A percentile compares a stretch with the other conserved stretches of the same genome.
These are phyloP conservation scores for Drosophila limbata DNA, from an alignment of 2,888 invertebrate genomes.

Conservation along the genomic window DNA sequence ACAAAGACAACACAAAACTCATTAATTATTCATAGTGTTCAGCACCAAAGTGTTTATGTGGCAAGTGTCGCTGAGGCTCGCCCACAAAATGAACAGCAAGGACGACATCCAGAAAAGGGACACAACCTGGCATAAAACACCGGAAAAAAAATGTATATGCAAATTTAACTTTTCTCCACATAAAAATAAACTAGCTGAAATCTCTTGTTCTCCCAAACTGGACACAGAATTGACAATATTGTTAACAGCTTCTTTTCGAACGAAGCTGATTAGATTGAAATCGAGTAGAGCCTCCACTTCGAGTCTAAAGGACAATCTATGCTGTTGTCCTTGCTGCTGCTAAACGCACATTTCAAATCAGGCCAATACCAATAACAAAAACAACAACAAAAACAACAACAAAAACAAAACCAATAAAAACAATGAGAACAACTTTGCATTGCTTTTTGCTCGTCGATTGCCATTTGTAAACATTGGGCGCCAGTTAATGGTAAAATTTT, in stretches of 20 bases:
- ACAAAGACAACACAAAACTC: conserved; percentile 57
- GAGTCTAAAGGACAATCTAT: conserved; percentile 20
- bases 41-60: conserved; percentile 75
- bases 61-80: conserved; percentile 49
- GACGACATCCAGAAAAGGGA: conserved; percentile 19
- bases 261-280: conserved; percentile 73
- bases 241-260: conserved; percentile 71
- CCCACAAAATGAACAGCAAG: conserved; percentile 65
- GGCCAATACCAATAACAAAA: conserved; percentile 27
- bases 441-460: conserved; percentile 37
- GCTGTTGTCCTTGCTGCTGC: conserved; percentile 37
- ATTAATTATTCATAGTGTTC: conserved; percentile 78
- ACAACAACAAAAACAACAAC: conserved; percentile 19
- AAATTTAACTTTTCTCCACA: conserved; percentile 68
- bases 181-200: conserved; percentile 65
- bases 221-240: conserved; percentile 73
- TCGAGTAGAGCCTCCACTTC: conserved; percentile 19
- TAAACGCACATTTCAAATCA: conserved; percentile 52
- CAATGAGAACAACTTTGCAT: conserved; percentile 35
- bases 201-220: conserved; percentile 14
- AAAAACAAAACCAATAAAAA: conserved; percentile 12
- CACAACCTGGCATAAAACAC: conserved; percentile 6
- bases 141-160: conserved; percentile 56
- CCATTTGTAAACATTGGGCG: conserved; percentile 63
- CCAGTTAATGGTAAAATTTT: conserved; percentile 66